Conservation (phyloP, 2,113 vertebrate genomes). For the Pyrgilauda ruficollis region DNA sequence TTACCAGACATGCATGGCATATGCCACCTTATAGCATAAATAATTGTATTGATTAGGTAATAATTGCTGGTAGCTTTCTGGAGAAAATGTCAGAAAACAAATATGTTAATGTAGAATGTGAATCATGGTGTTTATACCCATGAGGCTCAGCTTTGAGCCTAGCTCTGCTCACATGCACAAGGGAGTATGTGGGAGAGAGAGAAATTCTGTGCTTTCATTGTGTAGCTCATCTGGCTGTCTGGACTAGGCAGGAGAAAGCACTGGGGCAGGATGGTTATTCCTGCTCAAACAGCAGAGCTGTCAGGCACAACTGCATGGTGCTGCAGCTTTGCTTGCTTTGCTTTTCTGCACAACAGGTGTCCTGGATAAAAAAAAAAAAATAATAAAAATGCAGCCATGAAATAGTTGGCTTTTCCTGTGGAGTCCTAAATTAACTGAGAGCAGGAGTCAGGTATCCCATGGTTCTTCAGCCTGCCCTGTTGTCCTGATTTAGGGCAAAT, state of each 20-base stretch:
- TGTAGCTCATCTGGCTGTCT: background rate
- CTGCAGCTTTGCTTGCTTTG: background rate
- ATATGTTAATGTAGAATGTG: background rate
- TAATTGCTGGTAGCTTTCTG: background rate
- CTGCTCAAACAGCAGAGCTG: background rate
- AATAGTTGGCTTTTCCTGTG: background rate
- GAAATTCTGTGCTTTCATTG: background rate
- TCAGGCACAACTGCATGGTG: rapidly evolving
- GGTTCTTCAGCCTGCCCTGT: background rate
- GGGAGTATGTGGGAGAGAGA: background rate
- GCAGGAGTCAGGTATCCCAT: background rate
- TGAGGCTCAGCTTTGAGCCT: background rate
- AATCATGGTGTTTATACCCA: background rate
- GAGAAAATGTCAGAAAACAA: background rate
- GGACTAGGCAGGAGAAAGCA: background rate
- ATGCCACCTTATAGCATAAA: background rate
- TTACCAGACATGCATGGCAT: background rate
- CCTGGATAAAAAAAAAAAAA: background rate
- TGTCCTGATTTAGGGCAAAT: background rate
- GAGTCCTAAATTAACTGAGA: background rate
- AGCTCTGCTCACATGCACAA: background rate
- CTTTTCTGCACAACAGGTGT: background rate
- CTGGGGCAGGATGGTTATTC: background rate
- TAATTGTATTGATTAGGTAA: background rate
- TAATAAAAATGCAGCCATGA: too few relatives aligned